A percentile compares a stretch with the other conserved stretches of the same genome.
phyloP scores from a whole-genome alignment of 2,113 vertebrate genomes.

The Spea bombifrons region DNA sequence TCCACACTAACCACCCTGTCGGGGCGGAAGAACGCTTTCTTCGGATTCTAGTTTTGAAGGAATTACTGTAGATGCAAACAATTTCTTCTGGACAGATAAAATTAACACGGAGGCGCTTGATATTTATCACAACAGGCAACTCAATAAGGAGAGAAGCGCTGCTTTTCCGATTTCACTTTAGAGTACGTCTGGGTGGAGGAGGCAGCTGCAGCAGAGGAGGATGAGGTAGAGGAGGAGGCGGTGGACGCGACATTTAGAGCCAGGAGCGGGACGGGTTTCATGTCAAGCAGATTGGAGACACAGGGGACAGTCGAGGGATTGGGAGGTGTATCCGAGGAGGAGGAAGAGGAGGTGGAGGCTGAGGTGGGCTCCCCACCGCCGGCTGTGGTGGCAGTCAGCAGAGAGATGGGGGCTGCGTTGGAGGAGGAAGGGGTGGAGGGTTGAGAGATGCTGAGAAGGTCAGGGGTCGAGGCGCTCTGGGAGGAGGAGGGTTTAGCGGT shows the following conservation, averaged over 20 bases:
- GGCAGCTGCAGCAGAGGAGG: slow-evolving; percentile 67
- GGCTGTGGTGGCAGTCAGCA: slow-evolving; percentile 86
- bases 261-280: slow-evolving; percentile 91
- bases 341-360: slow-evolving; percentile 88
- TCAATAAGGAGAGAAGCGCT: slow-evolving; percentile 90
- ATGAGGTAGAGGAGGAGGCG: slow-evolving; percentile 64
- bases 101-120: slow-evolving; percentile 41
- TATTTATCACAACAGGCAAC: slow-evolving; percentile 53
- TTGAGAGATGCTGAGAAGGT: slow-evolving; percentile 64
- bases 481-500: slow-evolving; percentile 82
- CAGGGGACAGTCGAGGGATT: slow-evolving; percentile 85
- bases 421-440: slow-evolving; percentile 60
- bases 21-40: background rate
- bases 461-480: slow-evolving; percentile 60
- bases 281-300: slow-evolving; percentile 89
- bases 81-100: slow-evolving; percentile 23
- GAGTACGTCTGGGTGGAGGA: slow-evolving; percentile 62
- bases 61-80: slow-evolving; percentile 52
- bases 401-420: slow-evolving; percentile 80
- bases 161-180: slow-evolving; percentile 89
- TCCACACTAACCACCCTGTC: background rate
- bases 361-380: slow-evolving; percentile 85
- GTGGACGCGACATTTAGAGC: slow-evolving; percentile 92
- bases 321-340: slow-evolving; percentile 86
- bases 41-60: slow-evolving; percentile 50